Percentiles rank a stretch among this genome's conserved stretches.
Evolutionary conservation across 2,888 invertebrate species (phyloP).

Genomic region (Platypus cylindrus): DNA sequence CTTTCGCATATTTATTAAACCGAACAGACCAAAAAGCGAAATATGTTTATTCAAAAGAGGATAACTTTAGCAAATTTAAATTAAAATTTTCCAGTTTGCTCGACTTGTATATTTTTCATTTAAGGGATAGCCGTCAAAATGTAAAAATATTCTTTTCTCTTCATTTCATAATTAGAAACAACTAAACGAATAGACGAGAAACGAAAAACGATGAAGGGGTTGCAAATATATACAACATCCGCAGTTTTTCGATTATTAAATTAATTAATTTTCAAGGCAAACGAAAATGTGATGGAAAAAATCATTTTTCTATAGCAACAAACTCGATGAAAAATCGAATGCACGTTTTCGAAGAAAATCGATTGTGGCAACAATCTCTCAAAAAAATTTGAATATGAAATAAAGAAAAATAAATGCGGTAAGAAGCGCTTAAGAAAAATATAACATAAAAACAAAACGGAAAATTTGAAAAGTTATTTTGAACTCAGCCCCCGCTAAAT

Average conservation of each 20-base stretch:
- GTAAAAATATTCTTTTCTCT: slow-evolving; percentile 16
- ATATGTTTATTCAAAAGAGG: slow-evolving; percentile 34
- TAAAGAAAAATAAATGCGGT: slow-evolving; percentile 8
- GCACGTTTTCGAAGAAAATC: slow-evolving; percentile 10
- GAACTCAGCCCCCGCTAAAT: slow-evolving; percentile 12
- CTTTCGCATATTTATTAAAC: slow-evolving; percentile 33
- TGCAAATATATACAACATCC: slow-evolving; percentile 9
- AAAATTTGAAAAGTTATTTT: slow-evolving; percentile 14
- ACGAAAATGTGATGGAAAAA: too few relatives aligned
- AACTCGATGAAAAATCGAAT: too few relatives aligned
- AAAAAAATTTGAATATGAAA: slow-evolving; percentile 2
- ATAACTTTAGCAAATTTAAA: slow-evolving; percentile 31
- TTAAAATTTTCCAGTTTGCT: slow-evolving; percentile 22
- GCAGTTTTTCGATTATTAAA: slow-evolving; percentile 21
- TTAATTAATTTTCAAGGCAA: slow-evolving; percentile 20
- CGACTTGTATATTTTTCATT: slow-evolving; percentile 15
- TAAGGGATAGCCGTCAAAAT: slow-evolving; percentile 10
- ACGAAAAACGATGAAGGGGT: background rate
- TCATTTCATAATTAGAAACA: slow-evolving; percentile 13
- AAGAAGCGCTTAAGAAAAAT: slow-evolving; percentile 14
- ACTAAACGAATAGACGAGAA: slow-evolving; percentile 5
- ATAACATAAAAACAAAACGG: slow-evolving; percentile 15
- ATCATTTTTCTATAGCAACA: too few relatives aligned
- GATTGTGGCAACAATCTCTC: slow-evolving; percentile 10
- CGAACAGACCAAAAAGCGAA: slow-evolving; percentile 27